Base-by-base conservation (phyloP, 1,140 invertebrate genomes). In the Hycleus phaleratus region DNA sequence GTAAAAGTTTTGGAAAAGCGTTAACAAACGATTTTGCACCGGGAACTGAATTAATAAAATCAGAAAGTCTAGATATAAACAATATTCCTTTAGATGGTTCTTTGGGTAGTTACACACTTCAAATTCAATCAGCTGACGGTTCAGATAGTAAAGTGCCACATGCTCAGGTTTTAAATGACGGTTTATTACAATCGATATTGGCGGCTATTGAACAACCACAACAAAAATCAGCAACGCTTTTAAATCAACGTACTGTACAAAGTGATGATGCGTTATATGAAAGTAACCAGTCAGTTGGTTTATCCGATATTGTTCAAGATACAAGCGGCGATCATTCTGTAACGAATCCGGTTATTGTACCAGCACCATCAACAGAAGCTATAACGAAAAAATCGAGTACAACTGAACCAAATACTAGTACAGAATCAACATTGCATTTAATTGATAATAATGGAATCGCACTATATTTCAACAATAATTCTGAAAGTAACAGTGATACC, bases 161-260 rank as follows among this genome's bases (percentile, higher is more conserved):
- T 61, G 85, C 87, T 18, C 85, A 89, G 65, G 78, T 91, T 1
- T 68, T 91, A 7, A 88, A 86, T 0, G 82, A 89, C 67, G 87
- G 85, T 5, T 74, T 91, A 0, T 70, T 91, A 4, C 87, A 90
- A 67, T 85, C 88, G 46, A 90, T 91, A 49, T 71, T 91, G 3
- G 79, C 82, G 39, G 86, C 84, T 2, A 86, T 88, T 39, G 85
- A 88, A 67, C 80, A 85, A 55, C 83, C 83, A 38, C 43, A 62
- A 26, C 18, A 12, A 47, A 58, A 54, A 61, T 59, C 54, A 24
- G 45, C 55, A 45, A 43, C 49, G 18, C 18, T 18, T 52, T 67
- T 42, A 42, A 42, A 11, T 9, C 9, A 42, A 11, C 40, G 3
- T 42, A 42, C 2, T 42, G 9, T 42, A 42, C 40, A 42, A 8